Evolutionary conservation across 2,113 vertebrate species (phyloP).

Genomic region (Mastomys natalensis): DNA sequence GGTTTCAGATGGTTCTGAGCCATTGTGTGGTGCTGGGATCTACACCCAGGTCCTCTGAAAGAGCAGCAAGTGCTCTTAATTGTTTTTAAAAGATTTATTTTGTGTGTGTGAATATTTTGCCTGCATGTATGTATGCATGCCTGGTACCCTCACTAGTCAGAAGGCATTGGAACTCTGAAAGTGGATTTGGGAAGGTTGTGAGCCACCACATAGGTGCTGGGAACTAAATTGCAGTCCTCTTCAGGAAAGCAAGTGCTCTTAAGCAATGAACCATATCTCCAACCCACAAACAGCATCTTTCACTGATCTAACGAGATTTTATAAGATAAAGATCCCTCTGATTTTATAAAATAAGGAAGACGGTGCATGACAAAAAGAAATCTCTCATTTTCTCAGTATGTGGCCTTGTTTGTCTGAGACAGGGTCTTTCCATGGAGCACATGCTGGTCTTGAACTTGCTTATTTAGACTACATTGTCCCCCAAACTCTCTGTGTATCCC

Average conservation of each 20-base stretch:
- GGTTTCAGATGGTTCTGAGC: neutral
- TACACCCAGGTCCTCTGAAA: neutral
- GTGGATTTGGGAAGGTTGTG: neutral
- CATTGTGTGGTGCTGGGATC: neutral
- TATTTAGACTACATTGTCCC: neutral
- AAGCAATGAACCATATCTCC: neutral
- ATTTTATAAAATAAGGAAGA: slow-evolving; percentile 13
- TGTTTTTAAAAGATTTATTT: neutral
- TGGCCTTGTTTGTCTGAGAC: neutral
- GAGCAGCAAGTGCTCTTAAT: neutral
- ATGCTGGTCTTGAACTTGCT: neutral
- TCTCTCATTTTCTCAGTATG: slow-evolving; percentile 33
- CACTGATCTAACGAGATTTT: slow-evolving; percentile 23
- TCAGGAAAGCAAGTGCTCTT: neutral
- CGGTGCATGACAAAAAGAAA: slow-evolving; percentile 29
- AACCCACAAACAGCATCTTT: neutral
- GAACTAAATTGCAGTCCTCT: neutral
- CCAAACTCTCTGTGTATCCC: neutral
- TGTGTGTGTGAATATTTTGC: neutral
- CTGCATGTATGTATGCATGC: neutral
- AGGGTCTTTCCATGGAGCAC: neutral
- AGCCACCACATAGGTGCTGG: neutral
- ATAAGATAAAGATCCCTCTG: slow-evolving; percentile 2
- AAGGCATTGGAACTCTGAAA: neutral
- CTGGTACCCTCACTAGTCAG: neutral